Evolutionary conservation across 2,888 invertebrate genomes (phyloP).

Genomic region (Papilio demoleus): DNA sequence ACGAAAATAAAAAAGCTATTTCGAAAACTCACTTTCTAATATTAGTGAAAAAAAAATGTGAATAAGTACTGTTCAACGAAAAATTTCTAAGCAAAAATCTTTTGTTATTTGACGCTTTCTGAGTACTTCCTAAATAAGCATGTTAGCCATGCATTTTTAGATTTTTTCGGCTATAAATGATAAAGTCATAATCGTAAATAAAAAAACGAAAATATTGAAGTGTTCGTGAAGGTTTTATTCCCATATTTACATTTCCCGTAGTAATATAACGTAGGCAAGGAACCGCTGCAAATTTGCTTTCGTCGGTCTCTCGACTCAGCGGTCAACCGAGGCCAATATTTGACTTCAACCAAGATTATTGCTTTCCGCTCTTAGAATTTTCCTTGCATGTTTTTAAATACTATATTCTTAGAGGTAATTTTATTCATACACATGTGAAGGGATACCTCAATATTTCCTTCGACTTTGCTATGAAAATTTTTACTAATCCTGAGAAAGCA

Average conservation of each 20-base stretch:
- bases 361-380: conserved; percentile 10
- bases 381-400: conserved; percentile 5
- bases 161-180: no score
- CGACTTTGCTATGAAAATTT: no score
- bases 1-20: no score
- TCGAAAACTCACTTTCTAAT: no score
- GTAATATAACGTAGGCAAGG: conserved; percentile 3
- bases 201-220: conserved; percentile 3
- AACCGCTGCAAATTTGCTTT: conserved; percentile 32
- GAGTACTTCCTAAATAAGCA: no score
- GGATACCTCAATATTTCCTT: no score
- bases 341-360: conserved; percentile 25
- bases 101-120: no score
- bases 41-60: no score
- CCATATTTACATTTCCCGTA: conserved; percentile 18
- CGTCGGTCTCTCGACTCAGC: conserved; percentile 28
- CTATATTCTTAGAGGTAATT: not conserved
- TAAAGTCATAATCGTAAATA: not conserved
- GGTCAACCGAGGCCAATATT: conserved; percentile 27
- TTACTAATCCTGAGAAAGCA: no score
- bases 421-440: not conserved
- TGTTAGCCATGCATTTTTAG: no score
- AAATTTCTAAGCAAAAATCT: no score
- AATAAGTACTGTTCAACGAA: no score
- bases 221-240: conserved; percentile 10